These are phyloP conservation scores for Drosophila lowei DNA, from an alignment of 1,140 invertebrate species.

Conservation along the genomic window DNA sequence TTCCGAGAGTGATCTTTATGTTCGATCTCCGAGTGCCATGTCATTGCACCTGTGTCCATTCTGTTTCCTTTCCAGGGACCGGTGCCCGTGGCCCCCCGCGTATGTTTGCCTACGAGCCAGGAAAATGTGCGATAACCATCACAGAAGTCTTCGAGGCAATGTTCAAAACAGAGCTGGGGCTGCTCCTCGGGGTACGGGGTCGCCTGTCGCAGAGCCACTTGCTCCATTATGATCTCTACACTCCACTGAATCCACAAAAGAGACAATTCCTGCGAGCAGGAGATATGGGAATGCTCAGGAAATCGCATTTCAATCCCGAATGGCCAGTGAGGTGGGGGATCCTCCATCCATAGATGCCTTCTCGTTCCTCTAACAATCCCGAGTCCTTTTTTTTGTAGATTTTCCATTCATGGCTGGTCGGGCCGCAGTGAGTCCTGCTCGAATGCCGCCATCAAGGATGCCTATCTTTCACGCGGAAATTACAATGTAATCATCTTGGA, in stretches of 20 bases:
- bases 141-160: conserved; percentile 51
- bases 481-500: conserved; percentile 86
- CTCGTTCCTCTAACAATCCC: neutral
- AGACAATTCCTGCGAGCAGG: conserved; percentile 55
- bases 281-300: conserved; percentile 47
- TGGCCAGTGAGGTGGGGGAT: conserved; percentile 71
- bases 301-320: conserved; percentile 79
- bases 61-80: conserved; percentile 18
- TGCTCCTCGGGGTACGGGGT: conserved; percentile 11
- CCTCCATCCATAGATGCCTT: neutral
- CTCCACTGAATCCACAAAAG: conserved; percentile 59
- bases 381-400: conserved; percentile 22
- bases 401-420: conserved; percentile 75
- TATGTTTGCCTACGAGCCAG: conserved; percentile 69
- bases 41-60: neutral
- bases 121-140: conserved; percentile 67
- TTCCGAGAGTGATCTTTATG: neutral
- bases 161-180: conserved; percentile 41
- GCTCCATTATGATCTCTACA: conserved; percentile 74
- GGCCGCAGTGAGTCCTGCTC: conserved; percentile 63
- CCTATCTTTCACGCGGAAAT: conserved; percentile 77
- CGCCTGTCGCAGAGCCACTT: conserved; percentile 34
- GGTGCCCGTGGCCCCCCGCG: conserved; percentile 5
- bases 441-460: conserved; percentile 79
- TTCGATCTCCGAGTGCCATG: neutral